Base-by-base conservation (phyloP, 2,888 invertebrate genomes). In the Blastobasis adustella region DNA sequence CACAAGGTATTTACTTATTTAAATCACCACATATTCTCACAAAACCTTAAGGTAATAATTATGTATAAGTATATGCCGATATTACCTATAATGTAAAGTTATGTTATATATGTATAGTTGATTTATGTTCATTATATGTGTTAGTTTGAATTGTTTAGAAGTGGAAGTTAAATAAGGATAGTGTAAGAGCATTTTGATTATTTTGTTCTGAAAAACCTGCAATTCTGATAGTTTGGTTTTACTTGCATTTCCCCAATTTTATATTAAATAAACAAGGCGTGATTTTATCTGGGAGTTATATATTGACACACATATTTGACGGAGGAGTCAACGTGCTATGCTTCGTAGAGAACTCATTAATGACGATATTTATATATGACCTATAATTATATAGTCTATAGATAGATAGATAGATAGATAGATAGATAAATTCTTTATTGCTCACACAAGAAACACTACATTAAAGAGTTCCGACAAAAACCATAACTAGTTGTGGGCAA, bases 191-290 rank as follows among this genome's bases (percentile, higher is more conserved):
- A 46, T 37, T 44, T 52, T 49, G 7, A 52, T 52, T 37, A 52
- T n/a, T 49, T 49, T 50, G 43, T 54, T 53, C 45, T 53, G 53
- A 2, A 10, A 37, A 37, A 9, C 37, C 45, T 50, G 50, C 9
- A 53, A 40, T 50, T 50, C 48, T 7, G 45, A 8, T 48, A 53
- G 9, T 46, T 46, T 50, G 9, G 48, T 53, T 37, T 53, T 53
- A 6, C 41, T 8, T 6, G 53, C 53, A 42, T 7, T 51, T 9
- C 50, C 54, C 54, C 51, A 51, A 5, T 49, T 43, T 40, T 51
- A 49, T 10, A 51, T 49, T 8, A 54, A 38, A 45, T 54, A 49
- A 6, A 49, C 37, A 9, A 46, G 36, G 10, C 37, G 46, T 9
- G 3, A 46, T 10, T 46, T 46, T 8, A 46, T 38, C 7, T 37